phyloP scores from a whole-genome alignment of 2,888 invertebrate genomes.

The Hipparchia semele region DNA sequence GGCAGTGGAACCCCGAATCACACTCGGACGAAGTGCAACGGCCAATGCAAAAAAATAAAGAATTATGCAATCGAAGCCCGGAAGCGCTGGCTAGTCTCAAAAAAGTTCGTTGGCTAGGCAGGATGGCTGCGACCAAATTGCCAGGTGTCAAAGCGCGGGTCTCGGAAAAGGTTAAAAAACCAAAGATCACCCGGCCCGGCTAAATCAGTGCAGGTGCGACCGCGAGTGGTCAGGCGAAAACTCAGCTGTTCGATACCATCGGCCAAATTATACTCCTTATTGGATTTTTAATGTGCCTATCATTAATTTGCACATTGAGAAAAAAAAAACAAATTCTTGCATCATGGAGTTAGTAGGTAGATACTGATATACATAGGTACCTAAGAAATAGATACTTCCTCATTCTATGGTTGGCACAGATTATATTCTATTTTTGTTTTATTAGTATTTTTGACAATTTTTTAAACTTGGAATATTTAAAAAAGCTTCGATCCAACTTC shows the following conservation, averaged over 20 bases:
- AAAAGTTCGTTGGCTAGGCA: constrained; percentile 50
- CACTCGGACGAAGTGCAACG: too few species aligned
- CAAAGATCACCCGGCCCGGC: constrained; percentile 63
- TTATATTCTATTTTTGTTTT: too few species aligned
- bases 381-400: too few species aligned
- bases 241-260: constrained; percentile 68
- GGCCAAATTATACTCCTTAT: constrained; percentile 52
- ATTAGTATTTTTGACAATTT: too few species aligned
- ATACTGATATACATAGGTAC: too few species aligned
- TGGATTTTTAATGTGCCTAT: constrained; percentile 24
- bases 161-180: constrained; percentile 67
- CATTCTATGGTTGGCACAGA: too few species aligned
- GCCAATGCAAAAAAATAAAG: constrained; percentile 42
- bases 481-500: too few species aligned
- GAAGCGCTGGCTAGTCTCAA: constrained; percentile 6
- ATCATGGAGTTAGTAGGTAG: not conserved
- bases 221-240: constrained; percentile 68
- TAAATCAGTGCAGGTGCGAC: constrained; percentile 75
- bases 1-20: too few species aligned
- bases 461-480: too few species aligned
- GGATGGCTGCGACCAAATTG: constrained; percentile 45
- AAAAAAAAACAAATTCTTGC: not conserved
- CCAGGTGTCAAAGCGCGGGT: constrained; percentile 70
- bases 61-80: constrained; percentile 33
- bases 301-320: constrained; percentile 21